These are phyloP conservation scores for Chamaetylas fuelleborni DNA, from an alignment of 2,113 vertebrate species.

Conservation along the genomic window DNA sequence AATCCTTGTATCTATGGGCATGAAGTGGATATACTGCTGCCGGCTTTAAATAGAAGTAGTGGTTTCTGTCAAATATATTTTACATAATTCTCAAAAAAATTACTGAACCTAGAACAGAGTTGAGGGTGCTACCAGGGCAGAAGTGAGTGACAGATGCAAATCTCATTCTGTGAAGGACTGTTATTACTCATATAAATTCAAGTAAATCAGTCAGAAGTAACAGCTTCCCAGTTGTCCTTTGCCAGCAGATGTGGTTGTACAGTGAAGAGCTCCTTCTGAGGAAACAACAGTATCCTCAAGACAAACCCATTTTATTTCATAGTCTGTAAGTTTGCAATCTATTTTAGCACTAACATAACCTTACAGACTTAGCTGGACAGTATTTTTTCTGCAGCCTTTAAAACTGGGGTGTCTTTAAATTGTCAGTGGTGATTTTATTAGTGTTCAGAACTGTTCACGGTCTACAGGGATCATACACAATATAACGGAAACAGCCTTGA, in stretches of 20 bases:
- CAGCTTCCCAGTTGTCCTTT: background rate
- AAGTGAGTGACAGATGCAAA: background rate
- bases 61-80: background rate
- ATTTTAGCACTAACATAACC: background rate
- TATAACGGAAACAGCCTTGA: background rate
- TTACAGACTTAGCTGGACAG: background rate
- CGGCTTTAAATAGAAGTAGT: background rate
- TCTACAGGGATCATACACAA: background rate
- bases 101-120: background rate
- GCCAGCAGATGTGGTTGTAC: background rate
- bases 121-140: background rate
- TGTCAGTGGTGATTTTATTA: background rate
- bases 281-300: background rate
- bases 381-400: background rate
- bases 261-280: background rate
- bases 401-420: background rate
- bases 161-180: background rate
- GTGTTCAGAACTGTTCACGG: background rate
- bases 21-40: background rate
- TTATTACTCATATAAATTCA: background rate
- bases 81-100: background rate
- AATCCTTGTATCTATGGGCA: background rate
- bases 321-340: background rate
- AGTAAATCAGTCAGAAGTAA: background rate
- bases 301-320: background rate